Percentiles rank a stretch among this genome's conserved stretches.
Evolutionary conservation across 1,140 invertebrate genomes (phyloP).

Genomic region (Fopius arisanus): DNA sequence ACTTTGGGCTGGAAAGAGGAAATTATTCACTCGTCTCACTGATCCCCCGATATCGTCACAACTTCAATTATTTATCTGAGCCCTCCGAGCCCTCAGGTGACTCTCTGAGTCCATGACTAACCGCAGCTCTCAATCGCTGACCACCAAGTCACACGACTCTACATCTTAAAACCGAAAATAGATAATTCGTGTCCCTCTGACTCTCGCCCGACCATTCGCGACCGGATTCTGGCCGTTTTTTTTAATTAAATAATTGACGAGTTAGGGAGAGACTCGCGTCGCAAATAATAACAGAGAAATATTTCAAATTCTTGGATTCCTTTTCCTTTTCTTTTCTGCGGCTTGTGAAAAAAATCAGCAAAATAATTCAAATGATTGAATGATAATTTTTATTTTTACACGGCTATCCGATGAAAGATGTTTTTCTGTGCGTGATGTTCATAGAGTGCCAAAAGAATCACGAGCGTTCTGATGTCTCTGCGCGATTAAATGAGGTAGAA

Average conservation of each 20-base stretch:
- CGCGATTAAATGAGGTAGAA: constrained; percentile 12
- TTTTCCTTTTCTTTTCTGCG: no score
- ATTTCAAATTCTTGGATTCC: no score
- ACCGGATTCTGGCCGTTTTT: constrained; percentile 8
- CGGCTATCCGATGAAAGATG: constrained; percentile 28
- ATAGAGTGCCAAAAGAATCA: constrained; percentile 13
- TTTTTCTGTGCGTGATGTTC: constrained; percentile 1
- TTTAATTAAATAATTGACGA: constrained; percentile 15
- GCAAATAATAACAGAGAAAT: no score
- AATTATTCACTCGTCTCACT: background rate
- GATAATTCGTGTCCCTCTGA: constrained; percentile 53
- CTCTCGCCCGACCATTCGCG: constrained; percentile 35
- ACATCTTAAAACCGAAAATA: constrained; percentile 52
- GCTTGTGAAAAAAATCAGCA: no score
- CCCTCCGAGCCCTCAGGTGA: constrained; percentile 30
- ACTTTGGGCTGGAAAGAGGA: background rate
- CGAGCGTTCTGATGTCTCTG: background rate
- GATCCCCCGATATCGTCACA: background rate
- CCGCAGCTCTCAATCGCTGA: constrained; percentile 18
- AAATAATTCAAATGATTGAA: no score
- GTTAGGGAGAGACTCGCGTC: background rate
- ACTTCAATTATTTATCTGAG: constrained; percentile 18
- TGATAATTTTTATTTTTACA: no score
- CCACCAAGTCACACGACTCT: constrained; percentile 15
- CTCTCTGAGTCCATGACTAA: constrained; percentile 37